Conservation (phyloP, 2,113 vertebrate genomes). For the Triplophysa siluroides region DNA sequence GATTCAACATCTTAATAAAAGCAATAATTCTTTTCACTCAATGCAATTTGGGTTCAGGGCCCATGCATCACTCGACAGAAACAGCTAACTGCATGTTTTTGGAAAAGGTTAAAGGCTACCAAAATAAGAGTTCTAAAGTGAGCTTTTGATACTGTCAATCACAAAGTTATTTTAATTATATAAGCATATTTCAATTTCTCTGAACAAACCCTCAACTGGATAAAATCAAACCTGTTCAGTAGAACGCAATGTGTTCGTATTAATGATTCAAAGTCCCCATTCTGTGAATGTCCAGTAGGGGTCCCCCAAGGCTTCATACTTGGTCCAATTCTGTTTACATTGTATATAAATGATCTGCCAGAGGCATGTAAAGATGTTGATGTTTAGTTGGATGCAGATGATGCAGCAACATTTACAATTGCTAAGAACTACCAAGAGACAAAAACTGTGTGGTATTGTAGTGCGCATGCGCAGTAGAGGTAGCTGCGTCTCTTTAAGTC, state of each 20-base stretch:
- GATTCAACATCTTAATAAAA: constrained; percentile 6
- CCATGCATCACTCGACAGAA: neutral
- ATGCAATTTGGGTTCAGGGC: neutral
- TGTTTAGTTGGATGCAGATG: constrained; percentile 2
- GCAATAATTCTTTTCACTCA: neutral
- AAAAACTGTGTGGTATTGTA: too few species aligned
- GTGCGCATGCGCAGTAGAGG: too few species aligned
- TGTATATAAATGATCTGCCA: neutral
- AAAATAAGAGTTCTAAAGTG: neutral
- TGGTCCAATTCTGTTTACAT: neutral
- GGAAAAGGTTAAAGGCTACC: neutral
- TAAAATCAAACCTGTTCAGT: too few species aligned
- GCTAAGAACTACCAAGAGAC: constrained; percentile 1
- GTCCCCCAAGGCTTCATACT: neutral
- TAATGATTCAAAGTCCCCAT: neutral
- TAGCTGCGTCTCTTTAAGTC: too few species aligned
- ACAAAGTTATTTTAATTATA: neutral
- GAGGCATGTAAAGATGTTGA: neutral
- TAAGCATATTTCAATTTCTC: too few species aligned
- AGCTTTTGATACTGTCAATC: neutral
- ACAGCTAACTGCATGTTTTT: neutral
- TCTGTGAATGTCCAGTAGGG: neutral
- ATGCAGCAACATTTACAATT: neutral
- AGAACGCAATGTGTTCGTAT: neutral
- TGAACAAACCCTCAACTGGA: too few species aligned